Percentiles rank a stretch among this genome's conserved stretches.
phyloP scores from a whole-genome alignment of 2,113 vertebrate species.

The Actenoides lindsayi region DNA sequence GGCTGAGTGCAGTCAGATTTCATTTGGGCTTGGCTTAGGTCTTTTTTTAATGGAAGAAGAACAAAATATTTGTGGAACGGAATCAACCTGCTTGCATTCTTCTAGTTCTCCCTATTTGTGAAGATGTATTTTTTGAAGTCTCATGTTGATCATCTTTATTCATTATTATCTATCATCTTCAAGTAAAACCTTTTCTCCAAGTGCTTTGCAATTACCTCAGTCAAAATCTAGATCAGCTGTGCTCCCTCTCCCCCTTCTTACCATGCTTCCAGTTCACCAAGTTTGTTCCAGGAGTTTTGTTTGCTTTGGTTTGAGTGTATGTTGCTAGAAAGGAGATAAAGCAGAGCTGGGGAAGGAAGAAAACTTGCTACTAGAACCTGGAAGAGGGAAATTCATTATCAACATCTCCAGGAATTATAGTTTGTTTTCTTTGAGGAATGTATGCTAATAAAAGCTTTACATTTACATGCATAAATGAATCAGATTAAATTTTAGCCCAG shows the following conservation, averaged over 20 bases:
- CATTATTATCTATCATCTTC: background rate
- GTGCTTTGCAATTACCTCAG: background rate
- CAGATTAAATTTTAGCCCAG: slow-evolving; percentile 36
- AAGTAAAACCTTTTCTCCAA: background rate
- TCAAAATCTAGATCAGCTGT: background rate
- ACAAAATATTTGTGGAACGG: background rate
- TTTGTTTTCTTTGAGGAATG: slow-evolving; percentile 37
- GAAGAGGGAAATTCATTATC: background rate
- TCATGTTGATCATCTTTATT: background rate
- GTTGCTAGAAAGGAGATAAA: slow-evolving; percentile 30
- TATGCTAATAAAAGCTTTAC: slow-evolving; percentile 40
- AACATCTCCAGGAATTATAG: slow-evolving; percentile 18
- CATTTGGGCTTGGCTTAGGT: background rate
- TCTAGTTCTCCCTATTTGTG: background rate
- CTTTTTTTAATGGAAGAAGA: background rate
- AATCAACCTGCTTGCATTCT: background rate
- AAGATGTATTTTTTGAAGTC: background rate
- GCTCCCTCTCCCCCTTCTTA: background rate
- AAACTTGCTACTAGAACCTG: background rate
- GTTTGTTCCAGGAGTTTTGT: slow-evolving; percentile 20
- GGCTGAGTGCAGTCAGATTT: background rate
- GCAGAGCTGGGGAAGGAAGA: background rate
- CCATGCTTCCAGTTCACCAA: background rate
- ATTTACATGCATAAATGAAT: slow-evolving; percentile 21
- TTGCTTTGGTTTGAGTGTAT: slow-evolving; percentile 13